Evolutionary conservation across 2,888 invertebrate species (phyloP).

Genomic region (Cryptocephalus moraei): DNA sequence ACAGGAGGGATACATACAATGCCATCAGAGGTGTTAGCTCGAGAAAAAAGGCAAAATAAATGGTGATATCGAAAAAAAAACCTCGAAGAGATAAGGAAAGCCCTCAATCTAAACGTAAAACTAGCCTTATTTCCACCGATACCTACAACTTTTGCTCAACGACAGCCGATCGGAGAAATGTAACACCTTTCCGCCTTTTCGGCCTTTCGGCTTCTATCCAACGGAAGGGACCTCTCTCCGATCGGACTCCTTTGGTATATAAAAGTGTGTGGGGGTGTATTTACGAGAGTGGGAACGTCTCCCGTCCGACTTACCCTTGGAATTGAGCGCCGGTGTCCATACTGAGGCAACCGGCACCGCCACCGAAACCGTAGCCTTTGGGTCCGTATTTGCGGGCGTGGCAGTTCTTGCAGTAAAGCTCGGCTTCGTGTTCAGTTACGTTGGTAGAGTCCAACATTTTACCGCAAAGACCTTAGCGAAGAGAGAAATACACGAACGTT

Average conservation of each 20-base stretch:
- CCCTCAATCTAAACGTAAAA: conserved; percentile 30
- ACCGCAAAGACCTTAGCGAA: conserved; percentile 80
- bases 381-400: conserved; percentile 98
- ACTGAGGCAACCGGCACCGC: conserved; percentile 93
- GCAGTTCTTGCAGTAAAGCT: conserved; percentile 95
- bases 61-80: conserved; percentile 6
- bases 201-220: too few species aligned
- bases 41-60: conserved; percentile 16
- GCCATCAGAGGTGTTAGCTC: conserved; percentile 25
- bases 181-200: too few species aligned
- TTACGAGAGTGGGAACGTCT: not conserved
- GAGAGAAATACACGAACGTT: too few species aligned
- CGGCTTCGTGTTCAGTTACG: conserved; percentile 93
- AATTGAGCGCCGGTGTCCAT: conserved; percentile 93
- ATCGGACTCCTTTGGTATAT: not conserved
- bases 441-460: conserved; percentile 98
- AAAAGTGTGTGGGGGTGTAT: conserved; percentile 2
- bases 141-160: conserved; percentile 10
- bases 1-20: not conserved
- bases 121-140: conserved; percentile 21
- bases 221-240: too few species aligned
- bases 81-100: conserved; percentile 36
- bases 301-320: conserved; percentile 59
- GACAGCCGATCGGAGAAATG: too few species aligned
- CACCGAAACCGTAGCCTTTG: conserved; percentile 96